Evolutionary conservation across 2,113 vertebrate species (phyloP).

Genomic region (Scomber scombrus): DNA sequence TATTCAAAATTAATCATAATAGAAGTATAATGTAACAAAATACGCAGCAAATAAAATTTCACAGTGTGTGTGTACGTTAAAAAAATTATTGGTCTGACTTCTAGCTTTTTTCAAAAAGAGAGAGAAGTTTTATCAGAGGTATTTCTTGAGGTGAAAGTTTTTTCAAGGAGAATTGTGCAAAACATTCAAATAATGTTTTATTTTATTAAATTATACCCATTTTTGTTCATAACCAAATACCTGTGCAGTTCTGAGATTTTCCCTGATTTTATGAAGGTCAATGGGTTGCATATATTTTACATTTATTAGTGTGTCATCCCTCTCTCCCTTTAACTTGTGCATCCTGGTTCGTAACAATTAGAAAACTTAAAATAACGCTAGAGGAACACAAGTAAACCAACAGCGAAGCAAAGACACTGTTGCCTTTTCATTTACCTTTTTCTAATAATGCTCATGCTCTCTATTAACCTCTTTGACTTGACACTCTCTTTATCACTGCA

Average conservation of each 20-base stretch:
- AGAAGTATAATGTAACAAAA: background rate
- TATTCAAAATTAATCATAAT: slow-evolving; percentile 28
- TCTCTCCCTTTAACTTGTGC: too few species aligned
- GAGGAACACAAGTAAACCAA: slow-evolving; percentile 10
- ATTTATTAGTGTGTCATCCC: too few species aligned
- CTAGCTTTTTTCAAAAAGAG: background rate
- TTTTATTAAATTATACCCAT: background rate
- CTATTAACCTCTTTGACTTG: slow-evolving; percentile 66
- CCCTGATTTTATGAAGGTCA: background rate
- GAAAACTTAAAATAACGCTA: background rate
- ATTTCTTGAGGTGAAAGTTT: background rate
- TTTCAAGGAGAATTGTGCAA: background rate
- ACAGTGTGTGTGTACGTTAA: background rate
- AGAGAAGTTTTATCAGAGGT: background rate
- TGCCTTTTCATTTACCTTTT: slow-evolving; percentile 56
- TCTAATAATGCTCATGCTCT: slow-evolving; percentile 50
- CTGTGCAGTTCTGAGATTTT: background rate
- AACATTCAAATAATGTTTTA: background rate
- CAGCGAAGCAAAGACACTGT: slow-evolving; percentile 27
- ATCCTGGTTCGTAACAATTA: background rate
- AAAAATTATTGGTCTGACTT: background rate
- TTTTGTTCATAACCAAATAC: background rate
- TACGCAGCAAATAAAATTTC: background rate
- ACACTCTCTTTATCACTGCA: slow-evolving; percentile 61
- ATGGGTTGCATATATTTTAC: background rate